Evolutionary conservation across 2,797 vertebrate genomes (phyloP), one percentile per base, ranked within the genome.

Genomic region (Danionella dracula): DNA sequence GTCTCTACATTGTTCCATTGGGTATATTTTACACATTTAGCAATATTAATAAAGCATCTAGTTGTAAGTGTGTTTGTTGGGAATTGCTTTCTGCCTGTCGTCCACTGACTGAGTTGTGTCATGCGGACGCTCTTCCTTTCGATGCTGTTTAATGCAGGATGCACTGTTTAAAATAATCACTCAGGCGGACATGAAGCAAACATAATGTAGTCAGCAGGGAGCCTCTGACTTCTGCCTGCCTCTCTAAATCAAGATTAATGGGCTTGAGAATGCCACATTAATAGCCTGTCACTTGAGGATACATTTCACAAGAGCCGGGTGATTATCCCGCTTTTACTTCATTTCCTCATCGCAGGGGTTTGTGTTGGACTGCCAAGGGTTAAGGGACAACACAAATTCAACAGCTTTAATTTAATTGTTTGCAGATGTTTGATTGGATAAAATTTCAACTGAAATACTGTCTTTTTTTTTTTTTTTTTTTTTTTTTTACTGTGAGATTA

Each of bases 111-210:
- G 35, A 49, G n/a, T 19, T 16, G 35, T 49, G n/a, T 19, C 48
- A 15, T 48, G 38, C 31, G 4, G 12, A 29, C 10, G 35, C 13
- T n/a, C 45, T 42, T 65, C 31, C 16, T 12, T 48, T 16, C 29
- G 63, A 10, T 48, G 40, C 40, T 21, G 6, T 58, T 27, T 54
- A 59, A 53, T 53, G 49, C 68, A 53, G 27, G 38, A n/a, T n/a
- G 38, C 16, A 42, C 38, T 48, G 46, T 54, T 45, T 53, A 37
- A 86, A 65, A 85, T 82, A 78, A 84, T 66, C 58, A 76, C 83
- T 68, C 84, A 83, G 75, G 82, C 80, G 70, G 57, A 76, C 83
- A 75, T 85, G 83, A 83, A 83, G 79, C 72, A 69, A 78, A 86
- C 85, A 88, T 79, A 83, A 83, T 79, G 81, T 78, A 77, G 60